Evolutionary conservation across 2,888 invertebrate species (phyloP), one percentile per base, ranked within the genome.

Genomic region (Caenorhabditis wallacei): DNA sequence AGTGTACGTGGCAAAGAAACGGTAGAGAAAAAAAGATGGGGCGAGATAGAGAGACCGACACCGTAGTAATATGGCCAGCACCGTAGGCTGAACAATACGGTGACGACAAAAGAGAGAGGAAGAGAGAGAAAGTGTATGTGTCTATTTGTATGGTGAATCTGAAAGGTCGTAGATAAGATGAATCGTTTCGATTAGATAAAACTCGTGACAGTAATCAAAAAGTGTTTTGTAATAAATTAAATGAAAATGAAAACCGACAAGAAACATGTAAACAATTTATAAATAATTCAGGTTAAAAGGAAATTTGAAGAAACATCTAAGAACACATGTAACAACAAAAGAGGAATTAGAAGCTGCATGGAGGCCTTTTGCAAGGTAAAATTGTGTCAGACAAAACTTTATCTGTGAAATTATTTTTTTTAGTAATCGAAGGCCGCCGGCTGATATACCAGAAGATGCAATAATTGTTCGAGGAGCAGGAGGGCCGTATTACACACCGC

Each of bases 271-370:
- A 16, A 20, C 11, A 13, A 48, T 40, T 20, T 22, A 30, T 22
- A 10, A 30, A 51, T 24, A 16, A 71, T 88, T 63, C 75, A 84
- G 87, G 56, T 40, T 87, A 24, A 85, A 86, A 64, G 92, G 92
- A 43, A 92, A 92, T 72, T 75, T 92, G 57, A 92, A 92, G 80
- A 92, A 92, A 63, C 92, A 92, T 81, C 72, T 92, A 43, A 89
- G 91, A 66, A 92, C 92, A 2, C 92, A 92, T 68, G 91, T 92
- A 2, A 87, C 84, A n/a, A 87, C 90, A 16, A 91, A 91, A 68
- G 91, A 91, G 80, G 92, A 92, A 63, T 83, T 92, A 22, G 92
- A 92, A 74, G 89, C 88, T 35, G 92, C 91, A 1, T 92, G 92
- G 91, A 86, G 88, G 57, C 92, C 92, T 8, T 91, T 91, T 80